Conservation (phyloP, 2,797 vertebrate species). For the Notoglanidium macrostoma region DNA sequence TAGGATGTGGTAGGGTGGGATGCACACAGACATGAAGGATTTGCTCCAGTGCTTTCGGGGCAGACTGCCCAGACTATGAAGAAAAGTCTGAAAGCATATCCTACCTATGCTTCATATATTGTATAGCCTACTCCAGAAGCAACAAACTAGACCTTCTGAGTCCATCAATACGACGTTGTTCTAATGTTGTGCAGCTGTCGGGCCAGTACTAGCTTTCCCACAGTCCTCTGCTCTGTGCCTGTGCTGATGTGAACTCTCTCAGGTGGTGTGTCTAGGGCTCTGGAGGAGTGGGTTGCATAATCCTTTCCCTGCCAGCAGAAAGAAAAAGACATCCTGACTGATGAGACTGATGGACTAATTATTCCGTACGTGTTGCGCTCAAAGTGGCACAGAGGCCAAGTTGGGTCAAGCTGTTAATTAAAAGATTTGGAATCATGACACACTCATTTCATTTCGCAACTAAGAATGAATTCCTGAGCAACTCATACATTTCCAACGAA, state of each 20-base stretch:
- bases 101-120: conserved; percentile 48
- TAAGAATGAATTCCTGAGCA: background rate
- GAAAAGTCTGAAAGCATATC: conserved; percentile 44
- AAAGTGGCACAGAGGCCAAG: conserved; percentile 36
- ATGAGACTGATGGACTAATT: conserved; percentile 57
- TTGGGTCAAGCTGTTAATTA: conserved; percentile 30
- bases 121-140: conserved; percentile 52
- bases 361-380: conserved; percentile 34
- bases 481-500: conserved; percentile 18
- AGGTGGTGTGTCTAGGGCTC: conserved; percentile 49
- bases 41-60: conserved; percentile 42
- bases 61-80: conserved; percentile 45
- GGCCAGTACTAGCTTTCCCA: conserved; percentile 46
- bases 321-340: conserved; percentile 62
- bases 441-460: background rate
- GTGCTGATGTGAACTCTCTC: conserved; percentile 48
- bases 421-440: conserved; percentile 26
- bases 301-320: conserved; percentile 62
- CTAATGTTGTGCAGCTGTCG: conserved; percentile 47
- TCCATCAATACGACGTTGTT: conserved; percentile 36
- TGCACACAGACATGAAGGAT: conserved; percentile 50
- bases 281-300: conserved; percentile 71
- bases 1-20: conserved; percentile 43
- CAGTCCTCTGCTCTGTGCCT: conserved; percentile 44
- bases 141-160: conserved; percentile 53